Evolutionary conservation across 2,113 vertebrate genomes (phyloP), one percentile per base, ranked within the genome.

Genomic region (Phasianus colchicus): DNA sequence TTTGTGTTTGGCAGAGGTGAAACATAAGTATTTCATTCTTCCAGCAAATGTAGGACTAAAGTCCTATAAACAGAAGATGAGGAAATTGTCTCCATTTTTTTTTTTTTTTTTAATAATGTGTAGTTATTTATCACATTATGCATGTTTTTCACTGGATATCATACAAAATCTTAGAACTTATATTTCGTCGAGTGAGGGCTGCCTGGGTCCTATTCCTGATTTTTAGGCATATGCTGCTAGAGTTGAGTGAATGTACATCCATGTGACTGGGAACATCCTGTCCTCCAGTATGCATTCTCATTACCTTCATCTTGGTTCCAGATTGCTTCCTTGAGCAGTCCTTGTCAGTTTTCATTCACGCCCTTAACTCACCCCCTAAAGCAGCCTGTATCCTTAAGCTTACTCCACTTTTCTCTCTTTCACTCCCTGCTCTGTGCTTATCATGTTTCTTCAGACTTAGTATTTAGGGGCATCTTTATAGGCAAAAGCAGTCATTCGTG

Each of bases 201-300:
- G 6, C 29, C 22, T 21, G 36, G 73, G 29, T 85, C 78, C 61
- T 90, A 6, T 34, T 88, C 69, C 1, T 2, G 15, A 50, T 65
- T 84, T 81, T 84, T 36, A 34, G 10, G 25, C 6, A 3, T 16
- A 4, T 18, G 6, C 36, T 77, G 6, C 73, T 61, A 36, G 25
- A 74, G 10, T 36, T 60, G n/a, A 67, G 38, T 36, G 32, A 71
- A 52, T 5, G 48, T 50, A 50, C 22, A 50, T 50, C 58, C 10
- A 52, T 5, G 1, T 47, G 36, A 27, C 21, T 58, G 36, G 73
- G 66, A 34, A 61, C n/a, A 40, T 8, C 18, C 22, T 54, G 21
- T 63, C 40, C 50, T 66, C 15, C 50, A 3, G 0, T 85, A 71
- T 1, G 2, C 16, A 19, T 57, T 2, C 65, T 69, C 1, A 0